A percentile compares a stretch with the other conserved stretches of the same genome.
Evolutionary conservation across 2,113 vertebrate genomes (phyloP).

Genomic region (Excalfactoria chinensis): DNA sequence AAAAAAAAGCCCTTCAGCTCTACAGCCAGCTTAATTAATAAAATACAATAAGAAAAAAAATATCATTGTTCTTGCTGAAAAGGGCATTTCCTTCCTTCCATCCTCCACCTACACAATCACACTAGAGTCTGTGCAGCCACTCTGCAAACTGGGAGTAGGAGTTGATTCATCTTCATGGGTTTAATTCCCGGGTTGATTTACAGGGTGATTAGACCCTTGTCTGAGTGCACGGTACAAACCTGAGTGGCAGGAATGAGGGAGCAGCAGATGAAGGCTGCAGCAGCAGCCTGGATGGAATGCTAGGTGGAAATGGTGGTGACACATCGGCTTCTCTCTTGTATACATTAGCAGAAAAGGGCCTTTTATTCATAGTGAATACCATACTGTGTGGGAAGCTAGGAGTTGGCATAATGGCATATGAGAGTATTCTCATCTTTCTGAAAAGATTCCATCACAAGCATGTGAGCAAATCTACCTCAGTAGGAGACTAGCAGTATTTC

Average conservation of each 20-base stretch:
- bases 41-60: background rate
- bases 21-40: background rate
- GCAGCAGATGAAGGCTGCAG: slow-evolving; percentile 12
- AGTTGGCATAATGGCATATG: background rate
- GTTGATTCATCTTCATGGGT: background rate
- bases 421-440: slow-evolving; percentile 33
- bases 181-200: slow-evolving; percentile 21
- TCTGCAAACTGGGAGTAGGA: background rate
- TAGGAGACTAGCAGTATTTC: slow-evolving; percentile 18
- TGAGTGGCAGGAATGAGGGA: background rate
- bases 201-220: background rate
- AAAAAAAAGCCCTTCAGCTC: background rate
- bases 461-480: background rate
- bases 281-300: slow-evolving; percentile 43
- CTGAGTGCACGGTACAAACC: slow-evolving; percentile 2
- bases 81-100: background rate
- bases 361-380: slow-evolving; percentile 48
- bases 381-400: slow-evolving; percentile 27
- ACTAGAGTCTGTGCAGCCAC: background rate
- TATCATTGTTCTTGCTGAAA: background rate
- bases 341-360: slow-evolving; percentile 31
- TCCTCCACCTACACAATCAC: background rate
- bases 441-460: slow-evolving; percentile 14
- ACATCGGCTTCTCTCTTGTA: slow-evolving; percentile 35
- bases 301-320: slow-evolving; percentile 51